Percentiles rank a stretch among this genome's conserved stretches.
phyloP scores from a whole-genome alignment of 2,797 vertebrate species.

The Poliocrania exsul region DNA sequence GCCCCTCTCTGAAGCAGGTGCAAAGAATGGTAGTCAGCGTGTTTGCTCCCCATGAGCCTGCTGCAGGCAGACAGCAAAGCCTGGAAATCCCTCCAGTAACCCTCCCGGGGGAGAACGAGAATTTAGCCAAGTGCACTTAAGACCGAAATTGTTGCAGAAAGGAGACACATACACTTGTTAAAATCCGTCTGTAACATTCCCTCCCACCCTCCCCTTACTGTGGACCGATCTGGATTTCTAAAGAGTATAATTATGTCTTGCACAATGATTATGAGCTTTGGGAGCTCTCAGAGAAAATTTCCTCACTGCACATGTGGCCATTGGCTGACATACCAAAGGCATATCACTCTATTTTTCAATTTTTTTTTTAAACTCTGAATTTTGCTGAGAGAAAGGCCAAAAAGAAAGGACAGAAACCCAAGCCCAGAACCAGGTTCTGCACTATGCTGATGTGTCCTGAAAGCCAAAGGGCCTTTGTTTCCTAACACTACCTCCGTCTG shows the following conservation, averaged over 20 bases:
- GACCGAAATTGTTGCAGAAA: constrained; percentile 54
- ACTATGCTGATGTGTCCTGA: not conserved
- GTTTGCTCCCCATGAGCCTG: constrained; percentile 63
- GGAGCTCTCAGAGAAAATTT: constrained; percentile 67
- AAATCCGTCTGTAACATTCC: constrained; percentile 41
- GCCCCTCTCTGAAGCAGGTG: constrained; percentile 62
- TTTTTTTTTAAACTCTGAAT: not conserved
- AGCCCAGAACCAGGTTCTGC: not conserved
- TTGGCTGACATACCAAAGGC: constrained; percentile 55
- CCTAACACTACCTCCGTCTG: not conserved
- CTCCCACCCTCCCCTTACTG: constrained; percentile 52
- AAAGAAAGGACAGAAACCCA: not conserved
- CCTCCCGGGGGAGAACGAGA: constrained; percentile 37
- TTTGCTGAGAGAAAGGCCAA: constrained; percentile 11
- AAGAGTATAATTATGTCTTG: constrained; percentile 73
- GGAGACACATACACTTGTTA: constrained; percentile 55
- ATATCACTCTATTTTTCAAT: constrained; percentile 13
- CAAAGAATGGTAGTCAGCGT: constrained; percentile 53
- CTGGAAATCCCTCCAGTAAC: constrained; percentile 62
- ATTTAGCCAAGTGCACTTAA: constrained; percentile 60
- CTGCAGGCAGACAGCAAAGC: constrained; percentile 53
- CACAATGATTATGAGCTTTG: constrained; percentile 69
- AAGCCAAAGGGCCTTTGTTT: not conserved
- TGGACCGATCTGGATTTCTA: constrained; percentile 63
- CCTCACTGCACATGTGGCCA: constrained; percentile 67